A percentile compares a stretch with the other conserved stretches of the same genome.
phyloP scores from a whole-genome alignment of 2,888 invertebrate genomes.

The Hirtodrosophila duncani region DNA sequence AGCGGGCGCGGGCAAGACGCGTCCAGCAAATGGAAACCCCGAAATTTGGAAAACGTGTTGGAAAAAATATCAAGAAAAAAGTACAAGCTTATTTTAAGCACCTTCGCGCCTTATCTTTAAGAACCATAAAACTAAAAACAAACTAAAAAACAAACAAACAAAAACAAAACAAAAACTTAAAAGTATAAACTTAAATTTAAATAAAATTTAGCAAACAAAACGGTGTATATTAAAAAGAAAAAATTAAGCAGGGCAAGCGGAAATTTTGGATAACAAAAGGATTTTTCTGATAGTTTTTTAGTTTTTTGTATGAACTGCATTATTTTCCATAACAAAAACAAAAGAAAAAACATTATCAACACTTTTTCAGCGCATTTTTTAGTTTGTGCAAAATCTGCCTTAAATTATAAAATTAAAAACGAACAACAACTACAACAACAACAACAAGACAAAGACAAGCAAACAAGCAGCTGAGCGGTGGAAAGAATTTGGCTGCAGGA shows the following conservation, averaged over 20 bases:
- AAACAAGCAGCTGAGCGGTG: constrained; percentile 21
- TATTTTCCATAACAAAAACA: constrained; percentile 50
- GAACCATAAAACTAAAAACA: constrained; percentile 78
- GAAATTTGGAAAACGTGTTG: constrained; percentile 74
- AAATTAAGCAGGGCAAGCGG: constrained; percentile 41
- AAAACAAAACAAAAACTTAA: constrained; percentile 42
- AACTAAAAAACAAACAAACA: constrained; percentile 45
- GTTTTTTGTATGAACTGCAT: constrained; percentile 47
- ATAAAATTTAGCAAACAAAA: constrained; percentile 46
- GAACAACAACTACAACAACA: constrained; percentile 1
- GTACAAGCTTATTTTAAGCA: constrained; percentile 86
- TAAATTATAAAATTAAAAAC: constrained; percentile 41
- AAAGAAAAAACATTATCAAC: constrained; percentile 47
- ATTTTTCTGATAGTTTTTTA: constrained; percentile 64
- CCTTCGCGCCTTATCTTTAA: constrained; percentile 86
- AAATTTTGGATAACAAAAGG: constrained; percentile 53
- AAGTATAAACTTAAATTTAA: constrained; percentile 65
- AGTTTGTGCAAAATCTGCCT: constrained; percentile 58
- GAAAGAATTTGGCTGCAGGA: constrained; percentile 2
- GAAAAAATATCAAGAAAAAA: constrained; percentile 82
- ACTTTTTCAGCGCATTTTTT: constrained; percentile 32
- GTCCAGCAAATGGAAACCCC: constrained; percentile 40
- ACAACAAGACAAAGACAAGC: constrained; percentile 48
- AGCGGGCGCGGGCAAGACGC: constrained; percentile 28
- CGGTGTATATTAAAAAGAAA: constrained; percentile 55